Base-by-base conservation (phyloP, 2,113 vertebrate species). In the Cisticola juncidis region DNA sequence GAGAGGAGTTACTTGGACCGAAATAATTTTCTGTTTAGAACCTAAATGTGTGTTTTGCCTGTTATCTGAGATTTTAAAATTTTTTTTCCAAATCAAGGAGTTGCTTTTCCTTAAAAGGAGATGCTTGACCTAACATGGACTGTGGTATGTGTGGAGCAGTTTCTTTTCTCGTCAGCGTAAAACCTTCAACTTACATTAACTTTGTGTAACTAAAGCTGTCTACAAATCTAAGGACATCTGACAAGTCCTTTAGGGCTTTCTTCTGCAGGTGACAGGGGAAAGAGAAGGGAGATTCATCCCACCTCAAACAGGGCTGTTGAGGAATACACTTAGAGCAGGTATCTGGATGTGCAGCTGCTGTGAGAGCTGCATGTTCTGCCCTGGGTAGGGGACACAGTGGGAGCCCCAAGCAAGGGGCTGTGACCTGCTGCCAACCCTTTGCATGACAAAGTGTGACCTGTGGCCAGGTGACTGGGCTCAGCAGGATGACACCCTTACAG, bases 331-430 rank as follows among this genome's bases (percentile, higher is more conserved):
- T 1, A 6, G 69, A 68, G 24, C 40, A 51, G 24, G n/a, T 22
- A n/a, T 5, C 19, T 60, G 69, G 13, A 9, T 69, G 54, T 69
- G 78, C 45, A 38, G 53, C 36, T 88, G 68, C 77, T 40, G 38
- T 38, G 78, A 2, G 45, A 68, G n/a, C 61, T 53, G 61, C 53
- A 54, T 61, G 40, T 13, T 76, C 38, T 68, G 29, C 45, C 22
- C 16, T 31, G 61, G 54, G 0, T 66, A n/a, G 29, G 33, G 33
- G 7, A n/a, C 0, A 0, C 18, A 20, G 35, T 31, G 47, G 38
- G 20, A 81, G 7, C 24, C 29, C 47, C n/a, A 60, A 23, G 13
- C 1, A 24, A 21, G 61, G 24, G 36, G 3, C 53, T 1, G 5
- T 60, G 61, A 31, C 1, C 45, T 68, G n/a, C 38, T 47, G 51